A percentile compares a stretch with the other conserved stretches of the same genome.
Conservation (phyloP, 2,797 vertebrate species). For the Pseudochirops corinnae region DNA sequence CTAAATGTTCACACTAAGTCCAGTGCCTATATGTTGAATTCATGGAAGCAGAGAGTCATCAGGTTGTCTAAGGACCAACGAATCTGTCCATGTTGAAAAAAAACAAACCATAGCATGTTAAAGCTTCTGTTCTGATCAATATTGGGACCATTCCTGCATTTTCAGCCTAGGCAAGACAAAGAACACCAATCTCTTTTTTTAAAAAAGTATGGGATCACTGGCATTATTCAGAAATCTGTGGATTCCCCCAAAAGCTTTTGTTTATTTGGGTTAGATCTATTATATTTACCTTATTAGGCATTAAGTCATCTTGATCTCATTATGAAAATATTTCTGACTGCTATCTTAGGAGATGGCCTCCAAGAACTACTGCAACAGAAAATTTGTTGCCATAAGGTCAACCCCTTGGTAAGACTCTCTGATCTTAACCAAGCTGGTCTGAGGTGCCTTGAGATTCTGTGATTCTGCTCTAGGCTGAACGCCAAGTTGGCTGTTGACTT, state of each 20-base stretch:
- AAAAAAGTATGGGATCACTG: not conserved
- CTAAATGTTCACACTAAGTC: not conserved
- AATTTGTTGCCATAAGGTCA: not conserved
- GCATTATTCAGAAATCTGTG: not conserved
- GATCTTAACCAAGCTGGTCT: not conserved
- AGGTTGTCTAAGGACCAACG: not conserved
- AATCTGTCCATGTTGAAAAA: not conserved
- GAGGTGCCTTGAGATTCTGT: not conserved
- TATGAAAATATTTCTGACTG: not conserved
- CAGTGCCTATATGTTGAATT: not conserved
- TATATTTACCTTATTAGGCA: not conserved
- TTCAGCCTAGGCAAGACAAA: not conserved
- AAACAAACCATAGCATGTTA: not conserved
- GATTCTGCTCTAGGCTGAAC: not conserved
- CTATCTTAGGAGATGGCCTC: not conserved
- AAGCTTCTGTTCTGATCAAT: not conserved
- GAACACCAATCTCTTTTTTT: not conserved
- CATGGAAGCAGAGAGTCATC: not conserved
- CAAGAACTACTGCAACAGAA: not conserved
- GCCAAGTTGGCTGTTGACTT: not conserved
- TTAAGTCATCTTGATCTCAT: not conserved
- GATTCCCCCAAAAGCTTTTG: not conserved
- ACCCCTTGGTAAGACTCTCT: not conserved
- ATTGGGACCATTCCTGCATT: not conserved
- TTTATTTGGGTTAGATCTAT: not conserved